Base-by-base conservation (phyloP, 2,797 vertebrate species). In the Hoplostethus mediterraneus region DNA sequence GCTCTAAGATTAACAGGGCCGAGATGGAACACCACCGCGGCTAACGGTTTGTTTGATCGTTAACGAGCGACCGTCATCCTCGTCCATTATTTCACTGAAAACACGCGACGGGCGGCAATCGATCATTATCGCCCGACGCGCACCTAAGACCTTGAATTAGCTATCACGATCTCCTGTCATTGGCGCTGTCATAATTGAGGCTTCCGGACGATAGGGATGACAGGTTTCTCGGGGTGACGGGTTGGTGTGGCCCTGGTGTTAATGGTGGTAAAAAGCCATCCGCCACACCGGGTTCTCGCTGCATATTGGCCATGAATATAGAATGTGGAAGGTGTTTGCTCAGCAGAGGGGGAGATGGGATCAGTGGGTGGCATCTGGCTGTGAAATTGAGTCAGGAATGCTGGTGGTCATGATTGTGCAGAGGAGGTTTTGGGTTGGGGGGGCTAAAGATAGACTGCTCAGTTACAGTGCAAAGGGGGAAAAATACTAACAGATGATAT, bases 321-420 rank as follows among this genome's bases (percentile, higher is more conserved):
- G 76, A 36, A 72, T 71, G 75, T 56, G 63, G 53, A 63, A 21
- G 67, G 42, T 79, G 72, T 86, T 83, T 89, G 58, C 73, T 79
- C 21, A 63, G 73, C 72, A 63, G 62, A 49, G 53, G 64, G 45
- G 59, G 48, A 60, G 61, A 68, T 21, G 52, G 16, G 63, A 73
- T 81, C 77, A 81, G 78, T 79, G 64, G 58, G 62, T 80, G 68
- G 74, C 61, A 84, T 67, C 63, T 82, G 67, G 60, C 71, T 85
- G 81, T 86, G 85, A 87, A 90, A 87, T 82, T 80, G 84, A 88
- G 80, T 76, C 65, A 67, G 76, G 73, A 82, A 67, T 77, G 63
- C 42, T 42, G 59, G 59, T 6, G 56, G 49, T 38, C 8, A 30
- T 59, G 31, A 51, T 64, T 21, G 11, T 68, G 56, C 45, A 52